A percentile compares a stretch with the other conserved stretches of the same genome.
phyloP scores from a whole-genome alignment of 2,888 invertebrate genomes.

The Vandiemenella viatica region DNA sequence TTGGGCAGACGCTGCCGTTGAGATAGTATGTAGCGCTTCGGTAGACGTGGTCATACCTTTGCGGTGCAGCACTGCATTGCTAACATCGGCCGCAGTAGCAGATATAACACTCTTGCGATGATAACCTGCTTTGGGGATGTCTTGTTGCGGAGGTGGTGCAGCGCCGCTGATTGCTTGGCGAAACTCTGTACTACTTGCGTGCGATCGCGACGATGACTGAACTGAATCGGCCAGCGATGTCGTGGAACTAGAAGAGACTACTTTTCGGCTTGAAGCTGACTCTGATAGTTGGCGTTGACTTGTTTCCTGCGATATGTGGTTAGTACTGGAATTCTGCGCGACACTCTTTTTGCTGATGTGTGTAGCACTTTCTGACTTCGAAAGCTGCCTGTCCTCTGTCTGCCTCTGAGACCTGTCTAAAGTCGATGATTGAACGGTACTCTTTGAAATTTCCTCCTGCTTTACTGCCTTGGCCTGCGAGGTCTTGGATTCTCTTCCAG shows the following conservation, averaged over 20 bases:
- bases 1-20: slow-evolving; percentile 54
- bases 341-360: background rate
- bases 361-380: too few species aligned
- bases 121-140: slow-evolving; percentile 27
- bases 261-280: background rate
- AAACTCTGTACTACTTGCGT: slow-evolving; percentile 38
- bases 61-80: slow-evolving; percentile 63
- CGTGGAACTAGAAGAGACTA: background rate
- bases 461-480: background rate
- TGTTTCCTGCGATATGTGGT: background rate
- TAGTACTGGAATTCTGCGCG: background rate
- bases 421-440: too few species aligned
- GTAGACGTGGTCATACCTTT: slow-evolving; percentile 50
- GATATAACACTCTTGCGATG: slow-evolving; percentile 62
- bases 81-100: slow-evolving; percentile 51
- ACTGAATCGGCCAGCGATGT: background rate
- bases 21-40: slow-evolving; percentile 56
- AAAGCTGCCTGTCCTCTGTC: too few species aligned
- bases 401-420: too few species aligned
- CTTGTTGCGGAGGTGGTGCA: slow-evolving; percentile 19
- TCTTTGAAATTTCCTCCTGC: too few species aligned
- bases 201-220: slow-evolving; percentile 16
- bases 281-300: background rate
- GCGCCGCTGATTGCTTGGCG: slow-evolving; percentile 32
- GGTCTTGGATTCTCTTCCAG: slow-evolving; percentile 17